Percentiles rank a stretch among this genome's conserved stretches.
Evolutionary conservation across 2,113 vertebrate species (phyloP).

Genomic region (Colaptes auratus): DNA sequence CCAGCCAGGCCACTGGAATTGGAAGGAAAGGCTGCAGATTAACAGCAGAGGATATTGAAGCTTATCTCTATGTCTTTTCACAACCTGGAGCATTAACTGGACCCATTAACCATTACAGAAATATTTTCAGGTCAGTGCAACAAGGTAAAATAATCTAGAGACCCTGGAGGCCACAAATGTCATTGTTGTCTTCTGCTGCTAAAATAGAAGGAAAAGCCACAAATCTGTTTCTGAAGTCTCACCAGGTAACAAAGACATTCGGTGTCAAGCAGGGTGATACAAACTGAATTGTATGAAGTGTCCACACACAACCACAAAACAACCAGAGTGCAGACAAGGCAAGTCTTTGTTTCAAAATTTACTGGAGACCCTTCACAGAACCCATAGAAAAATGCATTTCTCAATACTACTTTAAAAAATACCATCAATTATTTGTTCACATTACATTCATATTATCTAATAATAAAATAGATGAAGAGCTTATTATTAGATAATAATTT

Average conservation of each 20-base stretch:
- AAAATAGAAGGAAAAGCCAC: not conserved
- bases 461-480: not conserved
- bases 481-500: not conserved
- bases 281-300: not conserved
- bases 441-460: not conserved
- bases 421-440: not conserved
- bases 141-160: not conserved
- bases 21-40: conserved; percentile 88
- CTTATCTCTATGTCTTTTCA: conserved; percentile 93
- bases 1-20: conserved; percentile 90
- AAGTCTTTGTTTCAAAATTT: not conserved
- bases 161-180: not conserved
- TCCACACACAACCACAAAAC: not conserved
- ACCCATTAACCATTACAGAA: conserved; percentile 95
- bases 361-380: not conserved
- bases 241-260: not conserved
- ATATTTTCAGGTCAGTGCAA: conserved; percentile 89
- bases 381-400: not conserved
- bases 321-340: not conserved
- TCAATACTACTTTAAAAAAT: not conserved
- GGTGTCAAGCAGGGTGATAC: not conserved
- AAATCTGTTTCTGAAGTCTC: not conserved
- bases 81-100: conserved; percentile 94
- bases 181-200: not conserved
- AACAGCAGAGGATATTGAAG: conserved; percentile 91